Conservation (phyloP, 2,888 invertebrate species). For the Drosophila atroscutellata region DNA sequence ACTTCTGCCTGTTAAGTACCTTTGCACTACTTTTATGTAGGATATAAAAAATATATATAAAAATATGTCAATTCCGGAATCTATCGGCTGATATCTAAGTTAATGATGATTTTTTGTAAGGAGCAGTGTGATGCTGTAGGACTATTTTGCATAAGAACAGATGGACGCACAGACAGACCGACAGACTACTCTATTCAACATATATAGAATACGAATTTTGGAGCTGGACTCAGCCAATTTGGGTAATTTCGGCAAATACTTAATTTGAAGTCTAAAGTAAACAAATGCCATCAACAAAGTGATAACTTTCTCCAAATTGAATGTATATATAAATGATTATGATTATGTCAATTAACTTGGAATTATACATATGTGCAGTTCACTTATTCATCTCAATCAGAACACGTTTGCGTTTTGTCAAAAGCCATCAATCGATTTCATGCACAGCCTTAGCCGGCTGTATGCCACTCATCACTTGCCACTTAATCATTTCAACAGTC, state of each 20-base stretch:
- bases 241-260: no score
- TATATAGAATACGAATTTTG: background rate
- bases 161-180: no score
- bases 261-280: no score
- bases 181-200: no score
- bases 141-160: no score
- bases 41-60: background rate
- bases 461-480: slow-evolving; percentile 23
- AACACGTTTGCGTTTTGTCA: slow-evolving; percentile 10
- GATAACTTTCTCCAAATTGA: background rate
- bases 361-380: slow-evolving; percentile 1
- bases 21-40: no score
- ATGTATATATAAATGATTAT: background rate
- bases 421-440: slow-evolving; percentile 23
- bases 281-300: background rate
- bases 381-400: slow-evolving; percentile 1
- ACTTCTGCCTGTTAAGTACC: background rate
- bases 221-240: background rate
- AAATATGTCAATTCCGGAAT: background rate
- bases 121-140: no score
- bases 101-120: no score
- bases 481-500: slow-evolving; percentile 48
- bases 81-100: no score
- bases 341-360: background rate
- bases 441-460: background rate